phyloP scores from a whole-genome alignment of 2,888 invertebrate species.

The Teinopalpus imperialis region DNA sequence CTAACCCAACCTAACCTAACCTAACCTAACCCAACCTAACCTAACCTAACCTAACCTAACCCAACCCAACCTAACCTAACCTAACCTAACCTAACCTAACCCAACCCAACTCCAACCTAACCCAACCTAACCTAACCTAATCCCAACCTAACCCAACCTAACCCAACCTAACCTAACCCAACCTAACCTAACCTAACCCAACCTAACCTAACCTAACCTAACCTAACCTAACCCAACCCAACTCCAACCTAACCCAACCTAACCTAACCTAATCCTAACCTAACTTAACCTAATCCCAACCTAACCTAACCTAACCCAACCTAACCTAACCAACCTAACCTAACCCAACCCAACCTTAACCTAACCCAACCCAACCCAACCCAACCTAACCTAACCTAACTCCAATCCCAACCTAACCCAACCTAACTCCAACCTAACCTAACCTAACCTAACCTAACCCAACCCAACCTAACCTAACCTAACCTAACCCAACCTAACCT shows the following conservation, averaged over 20 bases:
- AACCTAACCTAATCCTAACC: conserved; percentile 35
- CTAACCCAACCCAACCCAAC: conserved; percentile 37
- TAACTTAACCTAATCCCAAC: too few species aligned
- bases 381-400: too few species aligned
- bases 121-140: conserved; percentile 29
- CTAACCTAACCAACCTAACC: too few species aligned
- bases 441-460: conserved; percentile 34
- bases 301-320: too few species aligned
- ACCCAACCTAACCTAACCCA: conserved; percentile 38
- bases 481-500: conserved; percentile 31
- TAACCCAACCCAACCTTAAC: conserved; percentile 33
- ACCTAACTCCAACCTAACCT: too few species aligned
- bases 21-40: conserved; percentile 34
- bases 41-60: conserved; percentile 32
- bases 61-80: conserved; percentile 37
- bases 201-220: conserved; percentile 38
- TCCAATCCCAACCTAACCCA: too few species aligned
- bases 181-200: conserved; percentile 38
- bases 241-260: conserved; percentile 20
- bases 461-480: conserved; percentile 32
- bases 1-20: conserved; percentile 34
- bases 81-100: conserved; percentile 40
- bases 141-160: too few species aligned
- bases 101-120: conserved; percentile 30
- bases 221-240: conserved; percentile 33